Conservation (phyloP, 2,888 invertebrate species). For the Opisthograptis luteolata region DNA sequence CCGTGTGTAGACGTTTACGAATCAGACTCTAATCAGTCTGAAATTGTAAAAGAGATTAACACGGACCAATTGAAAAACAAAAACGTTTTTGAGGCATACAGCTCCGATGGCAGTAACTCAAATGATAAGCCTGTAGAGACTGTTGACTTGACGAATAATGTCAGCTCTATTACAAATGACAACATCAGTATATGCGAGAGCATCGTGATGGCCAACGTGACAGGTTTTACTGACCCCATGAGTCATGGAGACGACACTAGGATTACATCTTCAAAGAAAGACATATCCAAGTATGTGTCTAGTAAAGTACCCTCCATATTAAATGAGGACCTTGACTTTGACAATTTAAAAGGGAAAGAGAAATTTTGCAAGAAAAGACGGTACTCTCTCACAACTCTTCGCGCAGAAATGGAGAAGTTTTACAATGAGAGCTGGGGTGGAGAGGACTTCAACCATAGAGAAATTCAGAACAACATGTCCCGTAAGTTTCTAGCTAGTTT, state of each 20-base stretch:
- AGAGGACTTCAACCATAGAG: slow-evolving; percentile 84
- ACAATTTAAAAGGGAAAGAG: slow-evolving; percentile 72
- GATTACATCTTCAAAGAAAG: slow-evolving; percentile 28
- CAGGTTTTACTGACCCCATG: slow-evolving; percentile 60
- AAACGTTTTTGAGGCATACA: slow-evolving; percentile 38
- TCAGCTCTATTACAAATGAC: slow-evolving; percentile 41
- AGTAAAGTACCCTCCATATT: slow-evolving; percentile 75
- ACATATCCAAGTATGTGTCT: slow-evolving; percentile 63
- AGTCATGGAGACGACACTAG: slow-evolving; percentile 48
- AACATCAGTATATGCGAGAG: slow-evolving; percentile 59
- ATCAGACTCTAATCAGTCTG: slow-evolving; percentile 79
- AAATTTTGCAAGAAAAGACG: slow-evolving; percentile 60
- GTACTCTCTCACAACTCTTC: slow-evolving; percentile 70
- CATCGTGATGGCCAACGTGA: slow-evolving; percentile 74
- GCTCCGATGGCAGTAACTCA: slow-evolving; percentile 45
- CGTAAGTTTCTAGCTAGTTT: slow-evolving; percentile 76
- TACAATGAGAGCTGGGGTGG: slow-evolving; percentile 87
- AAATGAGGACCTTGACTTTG: slow-evolving; percentile 74
- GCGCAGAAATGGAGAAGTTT: slow-evolving; percentile 85
- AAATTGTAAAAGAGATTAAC: slow-evolving; percentile 45
- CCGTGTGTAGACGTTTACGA: slow-evolving; percentile 81
- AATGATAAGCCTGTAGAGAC: slow-evolving; percentile 41
- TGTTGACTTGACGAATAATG: slow-evolving; percentile 64
- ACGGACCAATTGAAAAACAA: slow-evolving; percentile 16
- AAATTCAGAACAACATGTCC: slow-evolving; percentile 86